phyloP scores from a whole-genome alignment of 1,140 invertebrate genomes.

The Pteromalus puparum region DNA sequence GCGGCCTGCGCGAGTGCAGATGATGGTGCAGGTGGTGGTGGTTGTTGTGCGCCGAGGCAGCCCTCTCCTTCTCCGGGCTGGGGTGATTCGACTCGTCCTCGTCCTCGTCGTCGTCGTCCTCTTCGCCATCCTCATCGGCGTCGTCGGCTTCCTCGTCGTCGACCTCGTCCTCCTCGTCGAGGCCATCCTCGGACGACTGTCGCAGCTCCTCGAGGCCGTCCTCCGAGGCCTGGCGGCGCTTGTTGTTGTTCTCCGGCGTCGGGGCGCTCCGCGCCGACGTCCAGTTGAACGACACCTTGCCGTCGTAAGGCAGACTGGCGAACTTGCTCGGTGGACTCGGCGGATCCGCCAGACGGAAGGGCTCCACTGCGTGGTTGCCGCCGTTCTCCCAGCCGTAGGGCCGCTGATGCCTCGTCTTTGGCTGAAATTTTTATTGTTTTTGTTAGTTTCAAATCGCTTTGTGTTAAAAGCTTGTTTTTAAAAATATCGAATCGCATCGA shows the following conservation, averaged over 20 bases:
- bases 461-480: no score
- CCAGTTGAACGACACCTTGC: slow-evolving; percentile 75
- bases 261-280: slow-evolving; percentile 78
- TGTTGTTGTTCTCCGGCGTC: slow-evolving; percentile 68
- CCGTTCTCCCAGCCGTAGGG: slow-evolving; percentile 84
- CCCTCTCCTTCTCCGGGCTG: slow-evolving; percentile 56
- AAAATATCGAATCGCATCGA: no score
- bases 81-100: slow-evolving; percentile 13
- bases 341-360: slow-evolving; percentile 75
- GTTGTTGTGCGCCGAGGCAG: slow-evolving; percentile 50
- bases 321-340: slow-evolving; percentile 79
- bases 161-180: slow-evolving; percentile 56
- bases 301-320: slow-evolving; percentile 80
- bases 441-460: no score
- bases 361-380: slow-evolving; percentile 66
- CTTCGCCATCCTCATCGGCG: slow-evolving; percentile 38
- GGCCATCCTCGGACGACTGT: slow-evolving; percentile 69
- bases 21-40: slow-evolving; percentile 54
- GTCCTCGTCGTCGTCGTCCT: slow-evolving; percentile 39
- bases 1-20: slow-evolving; percentile 56
- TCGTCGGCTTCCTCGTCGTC: slow-evolving; percentile 38
- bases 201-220: slow-evolving; percentile 86
- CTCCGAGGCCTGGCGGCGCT: slow-evolving; percentile 67
- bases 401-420: slow-evolving; percentile 84
- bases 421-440: slow-evolving; percentile 70